Evolutionary conservation across 2,113 vertebrate genomes (phyloP).

Genomic region (Alces alces): DNA sequence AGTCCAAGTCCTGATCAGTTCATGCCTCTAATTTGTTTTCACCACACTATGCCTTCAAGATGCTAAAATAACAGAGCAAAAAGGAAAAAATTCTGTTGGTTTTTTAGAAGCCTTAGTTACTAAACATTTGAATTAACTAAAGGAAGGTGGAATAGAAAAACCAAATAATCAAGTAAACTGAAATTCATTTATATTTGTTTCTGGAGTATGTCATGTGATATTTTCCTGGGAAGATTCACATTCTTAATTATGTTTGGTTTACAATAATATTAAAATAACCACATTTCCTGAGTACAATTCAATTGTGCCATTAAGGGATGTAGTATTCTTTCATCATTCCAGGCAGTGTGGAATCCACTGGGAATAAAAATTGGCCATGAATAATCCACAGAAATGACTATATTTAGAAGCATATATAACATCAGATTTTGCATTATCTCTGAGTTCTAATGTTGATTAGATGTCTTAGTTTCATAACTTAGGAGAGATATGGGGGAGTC

Average conservation of each 20-base stretch:
- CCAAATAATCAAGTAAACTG: neutral
- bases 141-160: neutral
- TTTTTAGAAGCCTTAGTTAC: constrained; percentile 22
- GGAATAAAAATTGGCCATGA: constrained; percentile 20
- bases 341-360: neutral
- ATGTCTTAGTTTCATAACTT: neutral
- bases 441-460: neutral
- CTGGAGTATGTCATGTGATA: constrained; percentile 41
- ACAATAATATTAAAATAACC: constrained; percentile 62
- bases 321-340: constrained; percentile 44
- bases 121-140: constrained; percentile 2
- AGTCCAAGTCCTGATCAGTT: neutral
- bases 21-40: neutral
- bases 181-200: constrained; percentile 42
- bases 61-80: neutral
- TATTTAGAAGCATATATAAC: neutral
- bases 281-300: constrained; percentile 69
- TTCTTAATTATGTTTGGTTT: constrained; percentile 64
- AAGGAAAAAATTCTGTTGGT: neutral
- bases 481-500: neutral
- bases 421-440: neutral
- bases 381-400: constrained; percentile 11
- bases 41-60: neutral
- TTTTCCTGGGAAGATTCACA: constrained; percentile 49
- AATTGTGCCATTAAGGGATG: constrained; percentile 38